Percentiles rank a stretch among this genome's conserved stretches.
These are phyloP conservation scores for Napeogenes inachia DNA, from an alignment of 2,888 invertebrate species.

Conservation along the genomic window DNA sequence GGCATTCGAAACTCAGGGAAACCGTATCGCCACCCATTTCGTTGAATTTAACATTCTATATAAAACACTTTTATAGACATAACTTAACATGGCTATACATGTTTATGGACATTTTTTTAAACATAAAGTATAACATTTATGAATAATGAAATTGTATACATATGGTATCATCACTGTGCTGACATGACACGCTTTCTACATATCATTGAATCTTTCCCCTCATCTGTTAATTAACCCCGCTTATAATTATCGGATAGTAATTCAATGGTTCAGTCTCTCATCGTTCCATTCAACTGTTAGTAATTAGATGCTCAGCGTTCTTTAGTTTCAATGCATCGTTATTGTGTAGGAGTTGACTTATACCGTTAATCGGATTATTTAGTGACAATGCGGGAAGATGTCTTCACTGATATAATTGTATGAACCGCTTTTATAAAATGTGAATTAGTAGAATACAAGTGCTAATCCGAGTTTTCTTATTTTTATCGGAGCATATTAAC, in stretches of 20 bases:
- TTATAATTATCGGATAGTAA: conserved; percentile 60
- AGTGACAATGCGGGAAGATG: conserved; percentile 10
- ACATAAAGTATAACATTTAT: too few species aligned
- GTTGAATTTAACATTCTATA: too few species aligned
- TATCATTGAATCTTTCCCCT: conserved; percentile 7
- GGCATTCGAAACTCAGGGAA: too few species aligned
- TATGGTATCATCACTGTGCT: not conserved
- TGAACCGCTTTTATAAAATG: too few species aligned
- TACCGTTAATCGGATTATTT: conserved; percentile 26
- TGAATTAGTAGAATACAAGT: too few species aligned
- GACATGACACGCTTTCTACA: conserved; percentile 2
- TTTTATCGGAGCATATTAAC: too few species aligned
- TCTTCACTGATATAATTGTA: conserved; percentile 8
- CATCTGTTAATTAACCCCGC: conserved; percentile 7
- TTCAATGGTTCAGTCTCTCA: conserved; percentile 61
- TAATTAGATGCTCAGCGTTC: conserved; percentile 51
- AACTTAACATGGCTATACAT: too few species aligned
- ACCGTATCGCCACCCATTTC: too few species aligned
- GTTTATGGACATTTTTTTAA: too few species aligned
- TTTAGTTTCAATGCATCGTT: conserved; percentile 62
- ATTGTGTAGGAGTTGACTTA: conserved; percentile 41
- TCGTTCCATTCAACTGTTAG: conserved; percentile 48
- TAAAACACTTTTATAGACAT: too few species aligned
- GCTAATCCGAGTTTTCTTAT: too few species aligned
- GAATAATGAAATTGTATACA: not conserved